These are phyloP conservation scores for Chelonus insularis DNA, from an alignment of 1,140 invertebrate genomes.

Conservation along the genomic window DNA sequence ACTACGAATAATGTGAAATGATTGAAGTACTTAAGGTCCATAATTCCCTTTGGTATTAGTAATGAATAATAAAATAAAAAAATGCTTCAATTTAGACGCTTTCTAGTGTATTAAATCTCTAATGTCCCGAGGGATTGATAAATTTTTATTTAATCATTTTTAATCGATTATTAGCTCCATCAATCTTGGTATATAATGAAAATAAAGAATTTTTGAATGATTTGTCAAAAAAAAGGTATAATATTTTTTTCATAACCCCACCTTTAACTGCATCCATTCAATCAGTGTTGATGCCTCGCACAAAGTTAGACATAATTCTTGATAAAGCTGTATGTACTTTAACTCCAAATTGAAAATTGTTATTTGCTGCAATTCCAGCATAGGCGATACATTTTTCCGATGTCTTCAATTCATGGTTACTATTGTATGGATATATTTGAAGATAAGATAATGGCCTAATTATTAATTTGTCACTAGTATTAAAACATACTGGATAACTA, in stretches of 20 bases:
- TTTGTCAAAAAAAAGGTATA: no score
- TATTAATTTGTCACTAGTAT: background rate
- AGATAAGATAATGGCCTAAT: background rate
- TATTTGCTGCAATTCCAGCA: background rate
- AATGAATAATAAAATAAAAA: conserved; percentile 24
- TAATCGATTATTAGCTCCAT: no score
- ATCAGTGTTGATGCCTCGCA: conserved; percentile 29
- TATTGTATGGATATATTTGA: conserved; percentile 19
- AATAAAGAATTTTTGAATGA: no score
- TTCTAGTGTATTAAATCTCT: conserved; percentile 23
- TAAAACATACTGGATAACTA: conserved; percentile 26
- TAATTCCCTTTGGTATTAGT: conserved; percentile 6
- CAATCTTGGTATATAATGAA: no score
- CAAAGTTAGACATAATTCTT: conserved; percentile 33
- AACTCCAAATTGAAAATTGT: conserved; percentile 21
- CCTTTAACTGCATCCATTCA: conserved; percentile 32
- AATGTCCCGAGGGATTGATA: conserved; percentile 7
- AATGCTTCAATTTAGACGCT: conserved; percentile 24
- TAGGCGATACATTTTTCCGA: background rate
- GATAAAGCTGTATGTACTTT: conserved; percentile 23
- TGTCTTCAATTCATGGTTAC: background rate
- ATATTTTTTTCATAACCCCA: conserved; percentile 23
- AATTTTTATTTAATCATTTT: conserved; percentile 23
- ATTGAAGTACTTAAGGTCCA: conserved; percentile 13
- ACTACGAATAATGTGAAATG: conserved; percentile 13